Evolutionary conservation across 2,888 invertebrate genomes (phyloP), one percentile per base, ranked within the genome.

Genomic region (Dione juno): DNA sequence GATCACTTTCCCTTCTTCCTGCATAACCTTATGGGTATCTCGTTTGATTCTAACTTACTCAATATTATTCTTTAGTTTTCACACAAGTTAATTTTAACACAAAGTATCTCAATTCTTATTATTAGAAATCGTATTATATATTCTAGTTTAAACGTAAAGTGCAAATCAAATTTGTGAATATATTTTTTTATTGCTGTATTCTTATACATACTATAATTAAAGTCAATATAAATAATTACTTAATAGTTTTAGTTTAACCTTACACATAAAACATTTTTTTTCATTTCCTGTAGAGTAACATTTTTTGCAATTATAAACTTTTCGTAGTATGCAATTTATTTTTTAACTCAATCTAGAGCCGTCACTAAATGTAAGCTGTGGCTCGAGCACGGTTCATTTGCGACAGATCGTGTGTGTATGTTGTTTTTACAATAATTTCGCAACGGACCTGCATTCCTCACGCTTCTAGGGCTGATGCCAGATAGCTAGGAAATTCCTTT

Each of bases 1-100:
- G 19, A 68, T 57, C 69, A 76, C 77, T 75, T 78, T 77, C 77
- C 76, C 77, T 68, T 75, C 70, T 77, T 77, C 77, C 77, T 76
- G 71, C 54, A 64, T 71, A 73, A 71, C 76, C 75, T 65, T 67
- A 63, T 50, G 45, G 71, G 64, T 64, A 37, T n/a, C 50, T 19
- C 13, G 50, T 37, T 8, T 37, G 8, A 13, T 41, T 8, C 58
- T 41, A 16, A 21, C 21, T 59, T 28, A 28, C n/a, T n/a, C n/a
- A n/a, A n/a, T n/a, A n/a, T n/a, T n/a, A n/a, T n/a, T n/a, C n/a
- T n/a, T n/a, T n/a, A n/a, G n/a, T n/a, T n/a, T n/a, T n/a, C n/a
- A n/a, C n/a, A n/a, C n/a, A n/a, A n/a, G n/a, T n/a, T n/a, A n/a
- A n/a, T n/a, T n/a, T n/a, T n/a, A n/a, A n/a, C n/a, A n/a, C n/a